A percentile compares a stretch with the other conserved stretches of the same genome.
Evolutionary conservation across 2,888 invertebrate genomes (phyloP).

Genomic region (Elysia crispata): DNA sequence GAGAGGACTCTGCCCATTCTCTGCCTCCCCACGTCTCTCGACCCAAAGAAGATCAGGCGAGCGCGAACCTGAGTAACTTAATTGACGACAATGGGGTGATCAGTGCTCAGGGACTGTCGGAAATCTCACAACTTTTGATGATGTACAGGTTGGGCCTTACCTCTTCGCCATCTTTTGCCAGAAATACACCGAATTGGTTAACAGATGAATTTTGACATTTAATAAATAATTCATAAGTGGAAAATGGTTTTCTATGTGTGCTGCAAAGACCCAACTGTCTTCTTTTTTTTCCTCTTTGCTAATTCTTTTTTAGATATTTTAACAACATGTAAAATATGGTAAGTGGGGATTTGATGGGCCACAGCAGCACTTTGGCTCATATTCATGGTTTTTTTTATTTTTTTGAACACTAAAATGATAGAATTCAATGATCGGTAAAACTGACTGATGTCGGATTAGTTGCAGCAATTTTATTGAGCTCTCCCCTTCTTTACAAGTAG

Average conservation of each 20-base stretch:
- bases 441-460: no score
- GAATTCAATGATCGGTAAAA: no score
- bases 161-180: background rate
- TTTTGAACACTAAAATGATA: no score
- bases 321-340: no score
- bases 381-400: no score
- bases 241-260: background rate
- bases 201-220: background rate
- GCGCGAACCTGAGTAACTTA: constrained; percentile 24
- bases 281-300: background rate
- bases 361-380: no score
- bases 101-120: constrained; percentile 60
- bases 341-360: no score
- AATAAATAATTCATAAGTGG: background rate
- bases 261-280: background rate
- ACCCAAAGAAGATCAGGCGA: constrained; percentile 13
- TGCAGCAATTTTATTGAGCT: no score
- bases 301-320: no score
- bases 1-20: background rate
- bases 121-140: constrained; percentile 60
- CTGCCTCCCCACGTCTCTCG: background rate
- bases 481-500: no score
- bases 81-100: constrained; percentile 51
- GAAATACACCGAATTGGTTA: background rate
- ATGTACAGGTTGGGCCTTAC: constrained; percentile 50